A percentile compares a stretch with the other conserved stretches of the same genome.
phyloP scores from a whole-genome alignment of 23 tunicate species.

The Styela plicata region DNA sequence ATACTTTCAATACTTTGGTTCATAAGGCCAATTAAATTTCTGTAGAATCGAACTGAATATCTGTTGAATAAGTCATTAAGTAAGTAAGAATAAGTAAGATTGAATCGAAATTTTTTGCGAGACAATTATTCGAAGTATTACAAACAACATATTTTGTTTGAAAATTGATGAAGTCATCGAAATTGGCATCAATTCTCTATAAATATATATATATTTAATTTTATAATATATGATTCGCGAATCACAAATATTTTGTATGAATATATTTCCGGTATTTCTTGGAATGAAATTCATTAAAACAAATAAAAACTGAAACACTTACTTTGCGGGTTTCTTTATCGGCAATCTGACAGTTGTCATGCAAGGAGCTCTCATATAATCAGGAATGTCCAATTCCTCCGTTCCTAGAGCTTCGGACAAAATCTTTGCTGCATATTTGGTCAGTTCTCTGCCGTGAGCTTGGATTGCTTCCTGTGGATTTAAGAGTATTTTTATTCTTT shows the following conservation, averaged over 20 bases:
- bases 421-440: constrained; percentile 50
- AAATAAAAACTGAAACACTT: not conserved
- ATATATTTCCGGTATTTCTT: not conserved
- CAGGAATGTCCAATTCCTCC: constrained; percentile 50
- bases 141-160: not conserved
- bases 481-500: too few species aligned
- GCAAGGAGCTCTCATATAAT: constrained; percentile 68
- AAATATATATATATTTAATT: too few species aligned
- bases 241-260: not conserved
- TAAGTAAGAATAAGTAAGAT: too few species aligned
- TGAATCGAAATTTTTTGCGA: too few species aligned
- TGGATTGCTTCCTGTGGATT: constrained; percentile 41
- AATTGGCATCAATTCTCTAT: not conserved
- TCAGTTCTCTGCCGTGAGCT: constrained; percentile 35
- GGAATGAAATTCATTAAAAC: not conserved
- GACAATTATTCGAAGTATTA: too few species aligned
- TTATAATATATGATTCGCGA: not conserved
- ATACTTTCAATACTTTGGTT: too few species aligned
- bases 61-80: too few species aligned
- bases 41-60: too few species aligned
- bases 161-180: not conserved
- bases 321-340: constrained; percentile 8
- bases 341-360: constrained; percentile 59
- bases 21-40: too few species aligned
- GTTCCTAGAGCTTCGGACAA: constrained; percentile 52